Base-by-base conservation (phyloP, 2,797 vertebrate genomes). In the Enteromius paludinosus region DNA sequence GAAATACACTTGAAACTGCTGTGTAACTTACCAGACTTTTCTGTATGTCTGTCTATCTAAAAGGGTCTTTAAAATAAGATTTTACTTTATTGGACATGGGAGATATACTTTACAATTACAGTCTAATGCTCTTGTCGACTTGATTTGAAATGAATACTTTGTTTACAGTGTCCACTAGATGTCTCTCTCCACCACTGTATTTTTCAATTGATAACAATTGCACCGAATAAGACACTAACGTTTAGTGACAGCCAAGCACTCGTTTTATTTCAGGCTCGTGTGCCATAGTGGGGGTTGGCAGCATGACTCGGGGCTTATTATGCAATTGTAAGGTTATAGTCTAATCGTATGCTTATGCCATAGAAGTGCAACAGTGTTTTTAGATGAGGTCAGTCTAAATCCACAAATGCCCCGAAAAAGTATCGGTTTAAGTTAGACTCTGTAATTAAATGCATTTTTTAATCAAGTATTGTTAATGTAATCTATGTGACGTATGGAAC, bases 111-210 rank as follows among this genome's bases (percentile, higher is more conserved):
- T 45, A 14, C 10, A 45, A 65, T 28, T 20, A 28, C 14, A 28
- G 10, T 11, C 4, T 4, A 28, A 76, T 10, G 35, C 18, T 43
- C 25, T 3, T 25, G 14, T 45, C 3, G 3, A 52, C 6, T 20
- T 2, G 49, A 52, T 52, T 15, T 25, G 4, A 59, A 59, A 41
- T 59, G 0, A 25, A 25, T 17, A 18, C 9, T 70, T 70, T 30
- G 1, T 30, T 65, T 65, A 33, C 12, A 23, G n/a, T 61, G 14
- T 49, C 73, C 81, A 83, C 81, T 65, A 83, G 65, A 33, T 61
- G 81, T 47, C 73, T 12, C 52, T 61, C 25, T 83, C 8, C 64
- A 49, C 52, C 49, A 45, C 17, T 49, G 15, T 20, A 33, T 45
- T 25, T 47, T 47, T 1, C 11, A 38, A 9, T 18, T 35, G 38